Evolutionary conservation across 2,113 vertebrate species (phyloP).

Genomic region (Saccopteryx leptura): DNA sequence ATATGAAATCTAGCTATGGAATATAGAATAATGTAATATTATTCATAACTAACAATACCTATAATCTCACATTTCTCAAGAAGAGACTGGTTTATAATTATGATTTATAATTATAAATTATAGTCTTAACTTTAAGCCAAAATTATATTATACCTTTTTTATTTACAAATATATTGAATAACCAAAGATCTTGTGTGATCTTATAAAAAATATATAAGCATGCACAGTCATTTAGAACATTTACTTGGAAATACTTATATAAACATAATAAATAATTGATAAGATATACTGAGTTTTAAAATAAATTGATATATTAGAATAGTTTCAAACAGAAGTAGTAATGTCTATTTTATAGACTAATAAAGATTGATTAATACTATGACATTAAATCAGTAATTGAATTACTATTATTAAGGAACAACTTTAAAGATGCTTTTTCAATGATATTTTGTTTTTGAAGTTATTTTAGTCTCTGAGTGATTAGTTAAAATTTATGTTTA

Average conservation of each 20-base stretch:
- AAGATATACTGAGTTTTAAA: conserved; percentile 8
- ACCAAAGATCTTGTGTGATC: neutral
- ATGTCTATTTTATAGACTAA: neutral
- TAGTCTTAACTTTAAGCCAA: neutral
- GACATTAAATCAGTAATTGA: neutral
- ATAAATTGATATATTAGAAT: neutral
- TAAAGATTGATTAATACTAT: neutral
- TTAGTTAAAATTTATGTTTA: neutral
- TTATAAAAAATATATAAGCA: neutral
- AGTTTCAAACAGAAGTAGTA: neutral
- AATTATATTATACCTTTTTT: neutral
- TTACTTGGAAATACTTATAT: neutral
- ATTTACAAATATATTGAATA: neutral
- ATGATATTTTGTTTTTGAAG: neutral
- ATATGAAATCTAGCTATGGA: neutral
- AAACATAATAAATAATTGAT: neutral
- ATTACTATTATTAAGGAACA: neutral
- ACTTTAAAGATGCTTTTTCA: neutral
- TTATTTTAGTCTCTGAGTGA: neutral
- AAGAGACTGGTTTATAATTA: conserved; percentile 19
- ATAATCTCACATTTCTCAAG: neutral
- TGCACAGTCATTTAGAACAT: neutral
- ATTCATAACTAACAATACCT: neutral
- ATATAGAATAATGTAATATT: neutral
- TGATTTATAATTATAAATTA: neutral